phyloP scores from a whole-genome alignment of 2,113 vertebrate species.

The Xiphophorus hellerii region DNA sequence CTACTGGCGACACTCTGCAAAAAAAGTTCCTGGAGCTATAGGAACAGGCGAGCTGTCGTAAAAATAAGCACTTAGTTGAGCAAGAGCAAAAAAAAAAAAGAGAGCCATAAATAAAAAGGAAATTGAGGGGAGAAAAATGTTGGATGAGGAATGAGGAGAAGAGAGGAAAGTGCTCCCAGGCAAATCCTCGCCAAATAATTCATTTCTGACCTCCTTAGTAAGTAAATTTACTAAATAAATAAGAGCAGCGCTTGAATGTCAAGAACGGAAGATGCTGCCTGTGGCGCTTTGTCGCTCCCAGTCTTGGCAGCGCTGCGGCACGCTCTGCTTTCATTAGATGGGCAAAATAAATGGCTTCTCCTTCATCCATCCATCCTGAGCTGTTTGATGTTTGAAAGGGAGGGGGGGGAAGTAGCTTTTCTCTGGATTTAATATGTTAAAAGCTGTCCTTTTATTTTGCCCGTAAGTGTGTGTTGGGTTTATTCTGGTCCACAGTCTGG shows the following conservation, averaged over 20 bases:
- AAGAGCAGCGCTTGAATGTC: slow-evolving; percentile 82
- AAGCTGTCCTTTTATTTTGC: slow-evolving; percentile 77
- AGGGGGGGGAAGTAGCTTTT: slow-evolving; percentile 60
- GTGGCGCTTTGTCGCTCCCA: slow-evolving; percentile 74
- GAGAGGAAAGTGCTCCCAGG: slow-evolving; percentile 73
- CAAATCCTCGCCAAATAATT: slow-evolving; percentile 84
- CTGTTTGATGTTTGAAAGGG: slow-evolving; percentile 77
- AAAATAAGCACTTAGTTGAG: slow-evolving; percentile 73
- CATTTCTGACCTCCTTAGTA: slow-evolving; percentile 85
- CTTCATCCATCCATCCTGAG: slow-evolving; percentile 69
- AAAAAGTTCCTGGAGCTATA: slow-evolving; percentile 75
- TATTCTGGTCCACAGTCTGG: slow-evolving; percentile 49
- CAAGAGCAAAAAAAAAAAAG: slow-evolving; percentile 62
- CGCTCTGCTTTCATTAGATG: slow-evolving; percentile 78
- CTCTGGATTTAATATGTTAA: slow-evolving; percentile 83
- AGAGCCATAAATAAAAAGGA: slow-evolving; percentile 77
- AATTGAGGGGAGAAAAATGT: slow-evolving; percentile 73
- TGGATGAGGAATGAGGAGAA: slow-evolving; percentile 64
- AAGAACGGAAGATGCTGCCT: slow-evolving; percentile 75
- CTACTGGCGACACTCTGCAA: slow-evolving; percentile 73
- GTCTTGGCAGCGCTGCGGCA: slow-evolving; percentile 72
- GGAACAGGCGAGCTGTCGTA: slow-evolving; percentile 68
- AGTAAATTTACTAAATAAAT: slow-evolving; percentile 86
- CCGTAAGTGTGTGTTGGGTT: slow-evolving; percentile 24
- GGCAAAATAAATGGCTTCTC: slow-evolving; percentile 80